Conservation (phyloP, 2,113 vertebrate species). For the Toxotes chatareus region DNA sequence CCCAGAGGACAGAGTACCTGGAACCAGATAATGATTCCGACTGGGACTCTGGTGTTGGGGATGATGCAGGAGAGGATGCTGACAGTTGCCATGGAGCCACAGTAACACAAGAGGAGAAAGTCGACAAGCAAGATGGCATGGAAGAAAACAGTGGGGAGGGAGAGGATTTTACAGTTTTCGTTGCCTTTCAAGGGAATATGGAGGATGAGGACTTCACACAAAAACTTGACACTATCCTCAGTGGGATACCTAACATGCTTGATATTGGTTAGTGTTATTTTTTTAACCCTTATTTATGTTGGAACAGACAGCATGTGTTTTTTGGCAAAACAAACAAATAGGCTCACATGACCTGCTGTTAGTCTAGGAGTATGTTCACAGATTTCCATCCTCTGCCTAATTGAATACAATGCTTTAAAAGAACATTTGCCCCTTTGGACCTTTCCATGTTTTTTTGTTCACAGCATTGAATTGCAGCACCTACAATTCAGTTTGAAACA, state of each 20-base stretch:
- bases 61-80: conserved; percentile 84
- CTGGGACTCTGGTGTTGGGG: conserved; percentile 91
- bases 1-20: conserved; percentile 83
- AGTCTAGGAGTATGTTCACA: too few species aligned
- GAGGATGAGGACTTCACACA: conserved; percentile 91
- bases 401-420: not conserved
- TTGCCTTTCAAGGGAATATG: conserved; percentile 95
- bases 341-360: too few species aligned
- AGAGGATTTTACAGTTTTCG: conserved; percentile 90
- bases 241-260: conserved; percentile 90
- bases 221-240: conserved; percentile 90
- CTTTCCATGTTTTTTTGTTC: not conserved
- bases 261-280: conserved; percentile 88
- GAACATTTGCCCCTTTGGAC: not conserved
- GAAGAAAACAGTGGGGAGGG: conserved; percentile 33
- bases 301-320: not conserved
- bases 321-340: not conserved
- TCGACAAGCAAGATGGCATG: conserved; percentile 25
- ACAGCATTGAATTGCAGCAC: not conserved
- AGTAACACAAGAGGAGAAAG: conserved; percentile 58
- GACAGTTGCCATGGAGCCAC: conserved; percentile 65
- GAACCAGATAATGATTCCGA: conserved; percentile 86
- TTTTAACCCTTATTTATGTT: not conserved
- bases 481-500: not conserved
- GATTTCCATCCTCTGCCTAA: not conserved